Percentiles rank a stretch among this genome's conserved stretches.
Evolutionary conservation across 2,888 invertebrate species (phyloP).

Genomic region (Lithophane leautieri): DNA sequence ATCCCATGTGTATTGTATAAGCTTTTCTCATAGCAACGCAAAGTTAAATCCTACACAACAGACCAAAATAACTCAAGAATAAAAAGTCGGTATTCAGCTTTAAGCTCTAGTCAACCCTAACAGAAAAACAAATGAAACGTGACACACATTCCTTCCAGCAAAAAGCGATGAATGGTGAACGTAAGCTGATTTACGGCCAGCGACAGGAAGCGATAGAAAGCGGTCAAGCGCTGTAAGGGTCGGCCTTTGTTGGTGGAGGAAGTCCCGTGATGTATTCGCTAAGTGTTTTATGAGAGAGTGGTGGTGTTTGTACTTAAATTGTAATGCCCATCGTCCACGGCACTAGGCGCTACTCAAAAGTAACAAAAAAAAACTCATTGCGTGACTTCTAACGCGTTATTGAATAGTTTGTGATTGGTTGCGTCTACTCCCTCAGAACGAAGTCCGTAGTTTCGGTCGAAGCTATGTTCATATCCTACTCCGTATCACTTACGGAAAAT

Average conservation of each 20-base stretch:
- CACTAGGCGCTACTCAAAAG: background rate
- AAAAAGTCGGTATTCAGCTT: background rate
- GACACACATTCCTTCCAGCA: conserved; percentile 54
- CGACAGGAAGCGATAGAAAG: conserved; percentile 66
- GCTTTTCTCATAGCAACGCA: background rate
- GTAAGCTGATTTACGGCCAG: conserved; percentile 61
- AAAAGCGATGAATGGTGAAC: conserved; percentile 62
- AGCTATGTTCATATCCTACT: no score
- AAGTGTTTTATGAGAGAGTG: conserved; percentile 54
- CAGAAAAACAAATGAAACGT: conserved; percentile 55
- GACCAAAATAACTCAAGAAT: background rate
- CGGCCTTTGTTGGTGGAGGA: conserved; percentile 59
- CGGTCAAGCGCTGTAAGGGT: conserved; percentile 67
- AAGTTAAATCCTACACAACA: background rate
- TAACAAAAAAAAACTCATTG: background rate
- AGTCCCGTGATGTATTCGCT: conserved; percentile 54
- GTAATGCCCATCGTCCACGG: background rate
- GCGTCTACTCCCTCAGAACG: no score
- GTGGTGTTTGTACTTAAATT: background rate
- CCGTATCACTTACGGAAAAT: no score
- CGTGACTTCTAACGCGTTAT: background rate
- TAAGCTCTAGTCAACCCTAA: conserved; percentile 46
- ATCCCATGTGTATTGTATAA: background rate
- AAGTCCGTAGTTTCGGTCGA: no score
- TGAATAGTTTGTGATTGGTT: background rate